Evolutionary conservation across 53 echinoderm and acorn worm species (phyloP).

Genomic region (Hippasteria phrygiana): DNA sequence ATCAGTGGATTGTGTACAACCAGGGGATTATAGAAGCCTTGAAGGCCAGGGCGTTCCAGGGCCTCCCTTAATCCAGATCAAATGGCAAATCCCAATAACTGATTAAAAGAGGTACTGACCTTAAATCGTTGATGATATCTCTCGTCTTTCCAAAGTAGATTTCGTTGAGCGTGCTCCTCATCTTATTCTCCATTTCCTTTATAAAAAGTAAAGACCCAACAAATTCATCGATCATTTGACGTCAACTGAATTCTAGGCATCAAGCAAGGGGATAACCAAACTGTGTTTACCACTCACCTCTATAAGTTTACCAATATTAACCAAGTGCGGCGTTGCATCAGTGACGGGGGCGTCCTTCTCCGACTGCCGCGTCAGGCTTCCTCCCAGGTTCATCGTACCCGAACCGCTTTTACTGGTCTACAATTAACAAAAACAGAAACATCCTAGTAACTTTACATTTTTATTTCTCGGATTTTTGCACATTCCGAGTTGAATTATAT

Average conservation of each 20-base stretch:
- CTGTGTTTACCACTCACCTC: constrained; percentile 94
- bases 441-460: no score
- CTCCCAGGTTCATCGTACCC: constrained; percentile 95
- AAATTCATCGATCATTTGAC: no score
- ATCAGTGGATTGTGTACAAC: no score
- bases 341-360: constrained; percentile 76
- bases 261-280: no score
- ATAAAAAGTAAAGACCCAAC: constrained; percentile 12
- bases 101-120: no score
- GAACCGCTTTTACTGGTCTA: constrained; percentile 95
- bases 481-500: no score
- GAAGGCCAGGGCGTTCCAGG: no score
- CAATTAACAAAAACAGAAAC: neutral
- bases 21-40: no score
- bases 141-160: constrained; percentile 99
- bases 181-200: constrained; percentile 99
- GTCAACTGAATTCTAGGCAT: no score
- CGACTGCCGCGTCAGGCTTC: constrained; percentile 91
- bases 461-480: no score
- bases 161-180: constrained; percentile 97
- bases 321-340: constrained; percentile 80
- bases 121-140: constrained; percentile 96
- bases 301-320: constrained; percentile 91
- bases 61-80: no score
- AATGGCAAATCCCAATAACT: no score